Evolutionary conservation across 2,888 invertebrate genomes (phyloP).

Genomic region (Pheosia gnoma): DNA sequence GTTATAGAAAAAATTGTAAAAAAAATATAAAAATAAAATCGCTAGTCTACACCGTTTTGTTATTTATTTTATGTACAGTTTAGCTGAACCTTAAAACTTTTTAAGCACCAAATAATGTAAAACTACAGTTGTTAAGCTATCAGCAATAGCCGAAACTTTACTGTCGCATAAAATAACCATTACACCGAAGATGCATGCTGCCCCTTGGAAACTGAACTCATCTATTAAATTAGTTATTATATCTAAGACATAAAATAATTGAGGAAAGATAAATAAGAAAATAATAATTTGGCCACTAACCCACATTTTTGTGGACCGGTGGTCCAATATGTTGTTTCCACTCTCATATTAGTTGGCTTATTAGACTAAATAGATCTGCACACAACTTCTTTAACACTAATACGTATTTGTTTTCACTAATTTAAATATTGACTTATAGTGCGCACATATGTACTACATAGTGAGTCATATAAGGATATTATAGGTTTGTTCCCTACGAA

Average conservation of each 20-base stretch:
- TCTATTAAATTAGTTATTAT: slow-evolving; percentile 10
- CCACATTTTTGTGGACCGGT: too few relatives aligned
- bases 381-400: background rate
- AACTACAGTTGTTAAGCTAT: slow-evolving; percentile 43
- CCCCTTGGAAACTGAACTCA: slow-evolving; percentile 39
- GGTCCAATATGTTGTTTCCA: background rate
- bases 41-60: too few relatives aligned
- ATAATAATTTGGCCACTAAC: too few relatives aligned
- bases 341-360: background rate
- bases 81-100: slow-evolving; percentile 26
- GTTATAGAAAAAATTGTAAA: too few relatives aligned
- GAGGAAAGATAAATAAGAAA: too few relatives aligned
- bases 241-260: background rate
- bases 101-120: slow-evolving; percentile 45
- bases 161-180: slow-evolving; percentile 54
- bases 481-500: background rate
- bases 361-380: background rate
- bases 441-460: background rate
- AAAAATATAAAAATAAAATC: too few relatives aligned
- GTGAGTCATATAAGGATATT: too few relatives aligned
- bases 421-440: background rate
- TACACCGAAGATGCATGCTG: slow-evolving; percentile 38
- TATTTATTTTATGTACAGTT: slow-evolving; percentile 27
- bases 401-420: too few relatives aligned
- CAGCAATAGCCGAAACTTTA: slow-evolving; percentile 48